Evolutionary conservation across 2,888 invertebrate species (phyloP), one percentile per base, ranked within the genome.

Genomic region (Agriopis marginaria): DNA sequence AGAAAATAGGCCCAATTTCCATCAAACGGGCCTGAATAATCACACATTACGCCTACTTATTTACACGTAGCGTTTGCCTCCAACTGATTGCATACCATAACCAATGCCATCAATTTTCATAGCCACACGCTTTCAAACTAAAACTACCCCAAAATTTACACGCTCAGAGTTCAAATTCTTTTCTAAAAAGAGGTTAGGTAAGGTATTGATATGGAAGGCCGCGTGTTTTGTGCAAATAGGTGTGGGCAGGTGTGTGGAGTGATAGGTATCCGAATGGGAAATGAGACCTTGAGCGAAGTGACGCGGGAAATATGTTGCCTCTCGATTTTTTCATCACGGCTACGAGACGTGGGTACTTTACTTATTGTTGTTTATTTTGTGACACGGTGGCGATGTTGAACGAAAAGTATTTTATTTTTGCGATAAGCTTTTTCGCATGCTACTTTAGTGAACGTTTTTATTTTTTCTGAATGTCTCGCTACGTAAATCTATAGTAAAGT

Each of bases 171-270:
- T 68, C 23, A 53, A 60, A 72, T n/a, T 66, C 23, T 17, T 14
- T 60, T 66, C 53, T 0, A 7, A 14, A 40, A 10, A 40, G 54
- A 61, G 6, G 68, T 45, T 72, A 74, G 75, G 77, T 79, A 77
- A 80, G 72, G 77, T 77, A 82, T 83, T 82, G 81, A 83, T 82
- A 85, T 85, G 82, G 85, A 85, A 88, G 88, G 87, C 85, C 86
- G 80, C 81, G 82, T 82, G 82, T 86, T 85, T 85, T 84, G 82
- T 85, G 84, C 82, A 78, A 78, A 82, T 76, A 79, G 78, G 77
- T 68, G 76, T 63, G 74, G 74, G 79, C 81, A 84, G 84, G 84
- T 83, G 83, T 65, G 72, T 72, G 70, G 65, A 58, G 68, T 73
- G 74, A 75, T 75, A 75, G 75, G 75, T 79, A 76, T 79, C 74